phyloP scores from a whole-genome alignment of 2,113 vertebrate genomes.

The Perca flavescens region DNA sequence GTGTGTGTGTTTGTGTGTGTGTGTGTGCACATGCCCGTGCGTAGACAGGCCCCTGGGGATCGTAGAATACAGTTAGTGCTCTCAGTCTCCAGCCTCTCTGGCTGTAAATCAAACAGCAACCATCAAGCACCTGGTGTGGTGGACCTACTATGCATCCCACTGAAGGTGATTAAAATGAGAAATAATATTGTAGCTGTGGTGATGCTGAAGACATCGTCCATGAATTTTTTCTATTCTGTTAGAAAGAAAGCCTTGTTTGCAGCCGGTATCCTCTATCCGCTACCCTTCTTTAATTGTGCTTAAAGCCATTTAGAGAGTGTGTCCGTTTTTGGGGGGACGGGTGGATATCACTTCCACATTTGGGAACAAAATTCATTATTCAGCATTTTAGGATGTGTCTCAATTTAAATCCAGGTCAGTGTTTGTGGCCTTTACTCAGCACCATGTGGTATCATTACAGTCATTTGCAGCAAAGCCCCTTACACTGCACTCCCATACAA shows the following conservation, averaged over 20 bases:
- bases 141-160: background rate
- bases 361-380: conserved; percentile 1
- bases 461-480: conserved; percentile 40
- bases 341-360: conserved; percentile 1
- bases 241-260: background rate
- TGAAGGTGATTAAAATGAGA: conserved; percentile 4
- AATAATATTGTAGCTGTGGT: background rate
- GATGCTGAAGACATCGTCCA: background rate
- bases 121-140: conserved; percentile 22
- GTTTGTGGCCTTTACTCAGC: conserved; percentile 39
- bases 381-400: background rate
- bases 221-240: background rate
- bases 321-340: background rate
- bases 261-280: background rate
- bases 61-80: conserved; percentile 27
- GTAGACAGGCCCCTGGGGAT: conserved; percentile 10
- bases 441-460: conserved; percentile 38
- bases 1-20: background rate
- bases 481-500: conserved; percentile 4
- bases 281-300: background rate
- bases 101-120: conserved; percentile 50
- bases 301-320: background rate
- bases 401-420: conserved; percentile 26
- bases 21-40: background rate
- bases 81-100: conserved; percentile 33